phyloP scores from a whole-genome alignment of 2,797 vertebrate genomes.

The Nothura maculosa region DNA sequence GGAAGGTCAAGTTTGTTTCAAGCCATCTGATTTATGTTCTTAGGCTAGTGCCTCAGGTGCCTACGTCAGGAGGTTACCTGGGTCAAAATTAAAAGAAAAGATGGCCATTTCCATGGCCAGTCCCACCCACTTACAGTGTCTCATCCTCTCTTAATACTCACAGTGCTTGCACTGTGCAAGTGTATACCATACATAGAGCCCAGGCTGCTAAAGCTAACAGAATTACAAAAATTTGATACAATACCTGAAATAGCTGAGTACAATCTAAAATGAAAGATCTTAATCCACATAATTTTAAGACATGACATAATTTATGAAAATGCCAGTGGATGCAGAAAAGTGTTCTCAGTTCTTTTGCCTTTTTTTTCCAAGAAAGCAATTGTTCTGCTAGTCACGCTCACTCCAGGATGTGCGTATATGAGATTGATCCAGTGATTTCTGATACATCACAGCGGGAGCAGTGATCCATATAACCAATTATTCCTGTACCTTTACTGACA shows the following conservation, averaged over 20 bases:
- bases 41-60: not conserved
- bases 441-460: constrained; percentile 60
- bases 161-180: not conserved
- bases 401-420: constrained; percentile 8
- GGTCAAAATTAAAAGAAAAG: not conserved
- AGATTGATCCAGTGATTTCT: constrained; percentile 62
- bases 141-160: not conserved
- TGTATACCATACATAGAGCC: not conserved
- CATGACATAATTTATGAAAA: constrained; percentile 16
- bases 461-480: constrained; percentile 71
- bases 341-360: not conserved
- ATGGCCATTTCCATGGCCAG: not conserved
- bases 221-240: not conserved
- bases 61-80: not conserved
- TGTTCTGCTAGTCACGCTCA: constrained; percentile 22
- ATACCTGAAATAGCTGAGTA: not conserved
- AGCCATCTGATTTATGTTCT: not conserved
- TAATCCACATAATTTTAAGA: not conserved
- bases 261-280: not conserved
- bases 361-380: not conserved
- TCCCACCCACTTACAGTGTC: accelerated
- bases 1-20: not conserved
- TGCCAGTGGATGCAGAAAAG: constrained; percentile 2
- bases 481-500: constrained; percentile 62
- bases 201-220: not conserved